Evolutionary conservation across 2,888 invertebrate species (phyloP).

Genomic region (Byasa hedistus): DNA sequence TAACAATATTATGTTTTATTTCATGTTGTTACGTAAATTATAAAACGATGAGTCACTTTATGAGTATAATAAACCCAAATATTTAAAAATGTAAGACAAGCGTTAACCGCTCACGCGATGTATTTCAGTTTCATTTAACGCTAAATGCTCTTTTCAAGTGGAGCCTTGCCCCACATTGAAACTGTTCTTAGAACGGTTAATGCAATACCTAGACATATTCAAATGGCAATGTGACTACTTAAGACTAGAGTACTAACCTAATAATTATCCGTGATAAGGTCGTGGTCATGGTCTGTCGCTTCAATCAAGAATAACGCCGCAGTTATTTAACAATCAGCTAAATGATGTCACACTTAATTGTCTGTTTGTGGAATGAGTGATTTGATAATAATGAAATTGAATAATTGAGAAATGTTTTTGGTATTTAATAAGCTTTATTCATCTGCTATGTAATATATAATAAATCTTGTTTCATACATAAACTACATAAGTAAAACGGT

Average conservation of each 20-base stretch:
- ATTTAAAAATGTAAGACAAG: constrained; percentile 49
- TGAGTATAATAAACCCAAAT: constrained; percentile 50
- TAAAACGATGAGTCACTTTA: constrained; percentile 20
- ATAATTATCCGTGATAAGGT: constrained; percentile 17
- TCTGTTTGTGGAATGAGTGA: neutral
- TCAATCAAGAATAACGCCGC: constrained; percentile 5
- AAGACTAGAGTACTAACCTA: constrained; percentile 1
- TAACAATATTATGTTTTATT: constrained; percentile 8
- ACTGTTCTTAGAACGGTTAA: constrained; percentile 6
- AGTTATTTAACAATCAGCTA: constrained; percentile 8
- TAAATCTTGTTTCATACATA: neutral
- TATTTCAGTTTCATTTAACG: constrained; percentile 55
- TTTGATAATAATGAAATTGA: neutral
- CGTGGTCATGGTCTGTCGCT: constrained; percentile 16
- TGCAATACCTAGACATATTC: constrained; percentile 15
- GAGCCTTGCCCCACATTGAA: constrained; percentile 24
- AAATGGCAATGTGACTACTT: constrained; percentile 8
- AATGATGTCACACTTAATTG: constrained; percentile 21
- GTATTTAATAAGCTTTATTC: neutral
- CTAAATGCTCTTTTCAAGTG: constrained; percentile 36
- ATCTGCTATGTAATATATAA: too few relatives aligned
- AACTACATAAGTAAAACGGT: neutral
- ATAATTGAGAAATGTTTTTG: neutral
- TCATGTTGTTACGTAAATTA: constrained; percentile 19
- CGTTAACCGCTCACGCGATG: constrained; percentile 44